These are phyloP conservation scores for Sebastes alutus DNA, from an alignment of 2,797 vertebrate genomes.

Conservation along the genomic window DNA sequence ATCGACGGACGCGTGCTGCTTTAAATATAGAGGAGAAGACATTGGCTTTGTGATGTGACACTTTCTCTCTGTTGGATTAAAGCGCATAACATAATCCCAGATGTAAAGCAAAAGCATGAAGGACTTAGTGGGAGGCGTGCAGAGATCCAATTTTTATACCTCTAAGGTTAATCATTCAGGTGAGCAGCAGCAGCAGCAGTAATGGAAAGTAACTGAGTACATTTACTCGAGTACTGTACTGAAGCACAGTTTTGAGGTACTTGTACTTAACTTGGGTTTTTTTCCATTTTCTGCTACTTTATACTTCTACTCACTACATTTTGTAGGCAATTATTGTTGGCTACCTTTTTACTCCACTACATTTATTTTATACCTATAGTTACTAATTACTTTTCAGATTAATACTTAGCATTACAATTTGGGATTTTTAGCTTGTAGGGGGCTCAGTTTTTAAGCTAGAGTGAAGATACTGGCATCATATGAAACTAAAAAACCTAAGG, in stretches of 20 bases:
- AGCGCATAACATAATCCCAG: conserved; percentile 15
- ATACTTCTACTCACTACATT: no score
- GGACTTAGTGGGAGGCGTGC: neutral
- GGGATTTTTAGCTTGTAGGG: no score
- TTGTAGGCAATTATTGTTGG: neutral
- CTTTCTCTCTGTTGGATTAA: conserved; percentile 26
- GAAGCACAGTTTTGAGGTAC: neutral
- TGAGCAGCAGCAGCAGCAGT: neutral
- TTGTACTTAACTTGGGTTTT: no score
- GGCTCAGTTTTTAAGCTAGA: no score
- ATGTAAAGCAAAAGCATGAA: conserved; percentile 21
- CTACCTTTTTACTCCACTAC: neutral
- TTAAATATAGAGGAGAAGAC: conserved; percentile 15
- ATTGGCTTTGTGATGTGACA: conserved; percentile 13
- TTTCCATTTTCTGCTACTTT: no score
- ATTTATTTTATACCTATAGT: neutral
- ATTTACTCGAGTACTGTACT: neutral
- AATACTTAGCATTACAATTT: neutral
- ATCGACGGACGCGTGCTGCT: conserved; percentile 7
- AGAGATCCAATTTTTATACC: conserved; percentile 2
- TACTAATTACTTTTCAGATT: neutral
- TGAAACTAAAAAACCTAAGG: no score
- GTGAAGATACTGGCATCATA: no score
- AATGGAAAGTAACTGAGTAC: neutral
- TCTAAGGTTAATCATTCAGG: conserved; percentile 25